Evolutionary conservation across 1,140 invertebrate genomes (phyloP).

Genomic region (Chrysoperla carnea): DNA sequence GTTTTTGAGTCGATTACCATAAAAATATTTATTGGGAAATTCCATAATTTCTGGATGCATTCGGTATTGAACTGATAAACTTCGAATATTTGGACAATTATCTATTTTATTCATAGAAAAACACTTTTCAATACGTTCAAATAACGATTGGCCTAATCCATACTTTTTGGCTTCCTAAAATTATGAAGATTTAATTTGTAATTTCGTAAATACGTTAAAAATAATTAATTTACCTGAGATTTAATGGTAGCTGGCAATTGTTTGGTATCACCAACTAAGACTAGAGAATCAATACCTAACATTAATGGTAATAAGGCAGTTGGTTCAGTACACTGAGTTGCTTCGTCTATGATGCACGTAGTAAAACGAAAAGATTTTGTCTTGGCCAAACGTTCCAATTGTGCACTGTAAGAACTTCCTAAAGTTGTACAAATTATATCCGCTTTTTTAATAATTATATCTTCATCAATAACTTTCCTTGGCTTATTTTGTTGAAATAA

Average conservation of each 20-base stretch:
- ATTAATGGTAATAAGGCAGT: conserved; percentile 65
- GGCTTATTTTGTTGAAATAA: conserved; percentile 5
- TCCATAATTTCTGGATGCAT: conserved; percentile 65
- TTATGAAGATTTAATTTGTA: not conserved
- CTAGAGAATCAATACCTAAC: conserved; percentile 47
- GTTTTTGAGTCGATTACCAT: conserved; percentile 30
- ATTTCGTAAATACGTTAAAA: conserved; percentile 6
- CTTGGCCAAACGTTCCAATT: conserved; percentile 10
- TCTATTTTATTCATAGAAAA: conserved; percentile 17
- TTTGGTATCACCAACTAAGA: conserved; percentile 77
- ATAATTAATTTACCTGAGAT: conserved; percentile 34
- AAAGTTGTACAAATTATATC: conserved; percentile 26
- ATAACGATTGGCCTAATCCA: conserved; percentile 42
- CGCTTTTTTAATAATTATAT: conserved; percentile 10
- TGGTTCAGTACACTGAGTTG: conserved; percentile 69
- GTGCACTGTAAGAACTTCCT: conserved; percentile 16
- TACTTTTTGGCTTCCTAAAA: conserved; percentile 35
- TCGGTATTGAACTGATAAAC: conserved; percentile 61
- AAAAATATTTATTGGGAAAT: conserved; percentile 67
- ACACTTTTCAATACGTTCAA: conserved; percentile 35
- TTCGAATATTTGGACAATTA: conserved; percentile 25
- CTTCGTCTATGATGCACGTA: conserved; percentile 82
- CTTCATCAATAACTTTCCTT: conserved; percentile 1
- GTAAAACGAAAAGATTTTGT: conserved; percentile 37
- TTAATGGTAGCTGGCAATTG: conserved; percentile 71